These are phyloP conservation scores for Zonitis immaculata DNA, from an alignment of 2,888 invertebrate species.

Conservation along the genomic window DNA sequence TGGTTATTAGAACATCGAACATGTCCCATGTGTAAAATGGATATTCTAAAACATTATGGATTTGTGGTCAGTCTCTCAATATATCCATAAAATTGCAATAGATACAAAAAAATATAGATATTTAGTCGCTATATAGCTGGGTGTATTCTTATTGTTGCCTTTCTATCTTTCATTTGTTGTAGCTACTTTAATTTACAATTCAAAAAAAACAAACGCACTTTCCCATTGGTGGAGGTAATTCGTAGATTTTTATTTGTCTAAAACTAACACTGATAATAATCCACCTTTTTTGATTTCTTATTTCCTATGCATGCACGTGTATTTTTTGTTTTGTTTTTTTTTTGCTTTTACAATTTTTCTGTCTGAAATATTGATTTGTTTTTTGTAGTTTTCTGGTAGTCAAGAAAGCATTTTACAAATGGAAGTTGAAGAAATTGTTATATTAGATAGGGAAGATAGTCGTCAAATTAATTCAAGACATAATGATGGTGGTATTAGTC, in stretches of 20 bases:
- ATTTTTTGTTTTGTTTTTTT: background rate
- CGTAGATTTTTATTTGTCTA: slow-evolving; percentile 20
- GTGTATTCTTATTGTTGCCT: slow-evolving; percentile 30
- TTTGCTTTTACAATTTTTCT: background rate
- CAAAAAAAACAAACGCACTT: slow-evolving; percentile 24
- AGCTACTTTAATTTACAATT: slow-evolving; percentile 23
- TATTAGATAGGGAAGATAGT: slow-evolving; percentile 38
- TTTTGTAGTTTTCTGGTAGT: slow-evolving; percentile 70
- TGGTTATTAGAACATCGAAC: slow-evolving; percentile 93
- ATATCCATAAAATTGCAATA: slow-evolving; percentile 26
- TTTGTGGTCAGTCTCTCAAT: slow-evolving; percentile 68
- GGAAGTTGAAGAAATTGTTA: slow-evolving; percentile 56
- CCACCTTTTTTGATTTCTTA: background rate
- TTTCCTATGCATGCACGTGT: background rate
- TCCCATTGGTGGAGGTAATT: slow-evolving; percentile 42
- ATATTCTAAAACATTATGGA: slow-evolving; percentile 86
- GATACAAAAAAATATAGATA: slow-evolving; percentile 10
- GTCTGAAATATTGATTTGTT: slow-evolving; percentile 1
- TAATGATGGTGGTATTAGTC: slow-evolving; percentile 41
- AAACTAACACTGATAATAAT: background rate
- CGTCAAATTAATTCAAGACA: slow-evolving; percentile 36
- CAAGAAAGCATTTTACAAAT: slow-evolving; percentile 79
- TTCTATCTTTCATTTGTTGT: slow-evolving; percentile 15
- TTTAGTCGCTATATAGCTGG: slow-evolving; percentile 19
- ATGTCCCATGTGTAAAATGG: slow-evolving; percentile 96